Evolutionary conservation across 1,140 invertebrate genomes (phyloP), one percentile per base, ranked within the genome.

Genomic region (Zophobas atratus): DNA sequence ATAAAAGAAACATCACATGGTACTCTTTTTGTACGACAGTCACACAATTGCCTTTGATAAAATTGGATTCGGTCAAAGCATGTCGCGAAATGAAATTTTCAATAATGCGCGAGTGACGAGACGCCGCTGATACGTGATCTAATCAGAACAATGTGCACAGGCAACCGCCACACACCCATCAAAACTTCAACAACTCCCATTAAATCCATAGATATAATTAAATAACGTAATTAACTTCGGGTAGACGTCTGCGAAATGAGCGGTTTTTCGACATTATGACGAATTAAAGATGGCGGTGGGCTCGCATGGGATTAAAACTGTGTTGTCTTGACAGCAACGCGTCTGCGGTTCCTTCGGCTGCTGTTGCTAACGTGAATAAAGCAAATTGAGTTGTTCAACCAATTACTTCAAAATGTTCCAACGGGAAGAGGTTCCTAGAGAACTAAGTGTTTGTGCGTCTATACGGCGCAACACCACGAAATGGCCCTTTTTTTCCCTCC

Each of bases 61-160:
- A 72, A 72, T 72, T 72, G 70, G 70, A 72, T 72, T 53, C 48
- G 33, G 67, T 6, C 51, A 72, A 51, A 51, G 48, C 33, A 72
- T 70, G 70, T 72, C 38, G 6, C 70, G 36, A 72, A 72, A 72
- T 72, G 70, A 72, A 39, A 72, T 53, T 72, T 72, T 39, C 70
- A 55, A 72, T 72, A 60, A 70, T 48, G 41, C 36, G 48, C 35
- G 4, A 36, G 51, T 6, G 35, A 72, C 70, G 51, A 72, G 46
- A 33, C 70, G 48, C 57, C 57, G 36, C 57, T 63, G 57, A 63
- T 63, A 34, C 1, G 57, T 39, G 49, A 51, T 51, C 49, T 51
- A 51, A 51, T 51, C 49, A 51, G n/a, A 6, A 39, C 57, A 63
- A 63, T 63, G 36, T 63, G 57, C 57, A 20, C 20, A 20, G 20